Percentiles rank a stretch among this genome's conserved stretches.
Conservation (phyloP, 2,888 invertebrate genomes). For the Oscheius sp. region DNA sequence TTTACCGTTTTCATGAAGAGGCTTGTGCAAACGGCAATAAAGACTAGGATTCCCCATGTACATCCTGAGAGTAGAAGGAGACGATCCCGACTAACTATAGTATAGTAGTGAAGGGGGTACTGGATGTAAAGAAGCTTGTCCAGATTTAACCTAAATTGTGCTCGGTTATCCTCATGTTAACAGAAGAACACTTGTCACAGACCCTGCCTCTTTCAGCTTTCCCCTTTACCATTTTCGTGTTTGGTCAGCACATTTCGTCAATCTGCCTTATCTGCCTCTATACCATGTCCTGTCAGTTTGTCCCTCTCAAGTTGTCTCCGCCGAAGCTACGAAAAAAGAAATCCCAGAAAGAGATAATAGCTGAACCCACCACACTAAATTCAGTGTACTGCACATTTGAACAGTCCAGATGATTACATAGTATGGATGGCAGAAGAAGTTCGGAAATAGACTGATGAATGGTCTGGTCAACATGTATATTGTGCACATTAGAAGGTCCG, state of each 20-base stretch:
- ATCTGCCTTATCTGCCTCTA: too few species aligned
- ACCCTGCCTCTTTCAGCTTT: too few species aligned
- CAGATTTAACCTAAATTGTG: constrained; percentile 62
- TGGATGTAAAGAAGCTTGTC: constrained; percentile 71
- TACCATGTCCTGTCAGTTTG: too few species aligned
- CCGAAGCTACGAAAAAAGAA: too few species aligned
- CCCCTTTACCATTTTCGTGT: too few species aligned
- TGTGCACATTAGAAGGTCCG: constrained; percentile 69
- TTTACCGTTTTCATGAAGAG: constrained; percentile 49
- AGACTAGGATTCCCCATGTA: constrained; percentile 62
- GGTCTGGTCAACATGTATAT: constrained; percentile 71
- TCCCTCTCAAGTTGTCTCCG: too few species aligned
- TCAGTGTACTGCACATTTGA: constrained; percentile 70
- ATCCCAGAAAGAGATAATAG: too few species aligned
- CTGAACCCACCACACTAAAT: constrained; percentile 65
- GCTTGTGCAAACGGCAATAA: constrained; percentile 55
- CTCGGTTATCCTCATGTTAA: too few species aligned
- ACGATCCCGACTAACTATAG: constrained; percentile 61
- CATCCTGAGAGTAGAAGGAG: constrained; percentile 57
- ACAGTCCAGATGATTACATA: constrained; percentile 70
- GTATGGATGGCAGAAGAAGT: constrained; percentile 64
- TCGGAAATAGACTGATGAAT: constrained; percentile 57
- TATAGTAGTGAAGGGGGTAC: constrained; percentile 71
- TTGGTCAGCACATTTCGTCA: too few species aligned
- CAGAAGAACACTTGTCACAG: too few species aligned